Evolutionary conservation across 2,888 invertebrate genomes (phyloP).

Genomic region (Mylabris sibirica): DNA sequence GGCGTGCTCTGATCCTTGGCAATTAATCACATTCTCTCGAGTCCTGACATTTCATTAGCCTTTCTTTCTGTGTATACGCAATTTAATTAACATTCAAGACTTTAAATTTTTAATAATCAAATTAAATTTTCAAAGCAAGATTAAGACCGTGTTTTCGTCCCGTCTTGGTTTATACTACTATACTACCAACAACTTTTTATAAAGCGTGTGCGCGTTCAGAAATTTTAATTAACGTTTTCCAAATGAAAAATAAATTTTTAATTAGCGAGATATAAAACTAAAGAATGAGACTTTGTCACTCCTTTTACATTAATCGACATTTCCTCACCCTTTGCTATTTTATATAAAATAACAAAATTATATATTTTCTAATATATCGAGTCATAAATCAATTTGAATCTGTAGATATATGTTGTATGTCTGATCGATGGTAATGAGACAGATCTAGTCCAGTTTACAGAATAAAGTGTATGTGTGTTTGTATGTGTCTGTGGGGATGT

Average conservation of each 20-base stretch:
- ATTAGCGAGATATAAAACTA: constrained; percentile 37
- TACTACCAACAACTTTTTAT: constrained; percentile 35
- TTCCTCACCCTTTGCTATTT: neutral
- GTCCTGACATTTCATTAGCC: constrained; percentile 62
- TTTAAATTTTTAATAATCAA: constrained; percentile 62
- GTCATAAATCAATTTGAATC: neutral
- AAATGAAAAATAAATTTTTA: constrained; percentile 47
- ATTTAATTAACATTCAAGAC: constrained; percentile 63
- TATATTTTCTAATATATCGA: neutral
- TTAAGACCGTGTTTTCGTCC: constrained; percentile 48
- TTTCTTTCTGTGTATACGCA: constrained; percentile 57
- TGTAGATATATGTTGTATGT: neutral
- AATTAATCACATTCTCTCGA: constrained; percentile 61
- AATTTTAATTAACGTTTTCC: constrained; percentile 46
- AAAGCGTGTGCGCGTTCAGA: constrained; percentile 30
- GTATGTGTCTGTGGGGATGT: constrained; percentile 21
- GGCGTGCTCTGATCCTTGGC: constrained; percentile 50
- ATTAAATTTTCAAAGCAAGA: constrained; percentile 54
- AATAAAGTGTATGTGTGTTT: neutral
- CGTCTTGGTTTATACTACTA: constrained; percentile 45
- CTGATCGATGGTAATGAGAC: constrained; percentile 1
- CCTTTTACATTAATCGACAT: neutral
- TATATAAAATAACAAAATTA: neutral
- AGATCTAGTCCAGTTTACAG: constrained; percentile 4
- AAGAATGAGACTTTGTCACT: constrained; percentile 18